Conservation (phyloP, 2,797 vertebrate genomes). For the Pangasius krempfi region DNA sequence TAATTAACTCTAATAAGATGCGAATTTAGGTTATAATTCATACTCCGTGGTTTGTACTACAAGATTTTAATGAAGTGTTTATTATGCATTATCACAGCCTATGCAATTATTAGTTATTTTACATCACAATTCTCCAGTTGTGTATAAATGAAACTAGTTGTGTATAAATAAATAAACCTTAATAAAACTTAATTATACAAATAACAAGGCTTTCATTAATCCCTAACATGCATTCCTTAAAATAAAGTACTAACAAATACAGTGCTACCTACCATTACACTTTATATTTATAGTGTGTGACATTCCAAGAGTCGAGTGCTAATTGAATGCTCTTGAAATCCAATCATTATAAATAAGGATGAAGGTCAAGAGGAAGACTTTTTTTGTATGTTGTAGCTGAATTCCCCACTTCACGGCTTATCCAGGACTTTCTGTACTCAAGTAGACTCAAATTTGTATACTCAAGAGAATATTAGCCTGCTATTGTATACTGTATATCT, state of each 20-base stretch:
- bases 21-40: background rate
- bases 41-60: background rate
- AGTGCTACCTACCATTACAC: background rate
- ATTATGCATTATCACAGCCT: background rate
- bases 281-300: background rate
- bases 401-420: background rate
- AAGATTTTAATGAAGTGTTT: background rate
- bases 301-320: background rate
- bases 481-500: background rate
- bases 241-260: background rate
- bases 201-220: background rate
- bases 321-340: slow-evolving; percentile 2
- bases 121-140: background rate
- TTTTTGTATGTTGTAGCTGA: background rate
- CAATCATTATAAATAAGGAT: background rate
- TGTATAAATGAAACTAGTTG: background rate
- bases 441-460: background rate
- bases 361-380: background rate
- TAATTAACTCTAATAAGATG: background rate
- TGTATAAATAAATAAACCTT: too few species aligned
- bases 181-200: background rate
- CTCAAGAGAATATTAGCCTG: background rate
- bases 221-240: background rate
- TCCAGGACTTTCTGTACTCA: background rate
- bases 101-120: background rate